Evolutionary conservation across 2,888 invertebrate species (phyloP).

Genomic region (Malacosoma neustria): DNA sequence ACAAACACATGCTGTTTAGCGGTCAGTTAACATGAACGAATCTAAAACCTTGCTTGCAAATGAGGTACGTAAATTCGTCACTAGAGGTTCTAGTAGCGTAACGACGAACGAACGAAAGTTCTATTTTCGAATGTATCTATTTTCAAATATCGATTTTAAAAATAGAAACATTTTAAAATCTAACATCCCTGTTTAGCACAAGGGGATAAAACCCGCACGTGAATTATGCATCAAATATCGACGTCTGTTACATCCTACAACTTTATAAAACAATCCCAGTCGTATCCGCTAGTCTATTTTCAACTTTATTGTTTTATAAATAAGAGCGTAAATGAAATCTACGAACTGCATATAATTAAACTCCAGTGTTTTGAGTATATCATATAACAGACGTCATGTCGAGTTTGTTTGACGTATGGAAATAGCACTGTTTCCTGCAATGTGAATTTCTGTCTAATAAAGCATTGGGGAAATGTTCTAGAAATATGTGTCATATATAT

Average conservation of each 20-base stretch:
- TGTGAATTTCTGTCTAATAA: slow-evolving; percentile 2
- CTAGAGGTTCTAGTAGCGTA: no score
- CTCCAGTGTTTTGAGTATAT: slow-evolving; percentile 28
- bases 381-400: slow-evolving; percentile 42
- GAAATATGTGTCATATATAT: no score
- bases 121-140: no score
- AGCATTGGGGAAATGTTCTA: no score
- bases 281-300: slow-evolving; percentile 16
- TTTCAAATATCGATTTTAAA: no score
- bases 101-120: no score
- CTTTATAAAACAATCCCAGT: slow-evolving; percentile 8
- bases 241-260: slow-evolving; percentile 45
- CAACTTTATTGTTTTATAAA: slow-evolving; percentile 12
- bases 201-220: slow-evolving; percentile 31
- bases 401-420: slow-evolving; percentile 36
- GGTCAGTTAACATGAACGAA: no score
- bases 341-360: slow-evolving; percentile 8
- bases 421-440: slow-evolving; percentile 42
- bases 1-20: no score
- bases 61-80: no score
- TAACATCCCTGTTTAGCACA: slow-evolving; percentile 8
- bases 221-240: slow-evolving; percentile 48
- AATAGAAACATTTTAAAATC: slow-evolving; percentile 21
- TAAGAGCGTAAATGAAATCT: slow-evolving; percentile 5
- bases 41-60: no score